Base-by-base conservation (phyloP, 2,888 invertebrate genomes). In the Julus scandinavius region DNA sequence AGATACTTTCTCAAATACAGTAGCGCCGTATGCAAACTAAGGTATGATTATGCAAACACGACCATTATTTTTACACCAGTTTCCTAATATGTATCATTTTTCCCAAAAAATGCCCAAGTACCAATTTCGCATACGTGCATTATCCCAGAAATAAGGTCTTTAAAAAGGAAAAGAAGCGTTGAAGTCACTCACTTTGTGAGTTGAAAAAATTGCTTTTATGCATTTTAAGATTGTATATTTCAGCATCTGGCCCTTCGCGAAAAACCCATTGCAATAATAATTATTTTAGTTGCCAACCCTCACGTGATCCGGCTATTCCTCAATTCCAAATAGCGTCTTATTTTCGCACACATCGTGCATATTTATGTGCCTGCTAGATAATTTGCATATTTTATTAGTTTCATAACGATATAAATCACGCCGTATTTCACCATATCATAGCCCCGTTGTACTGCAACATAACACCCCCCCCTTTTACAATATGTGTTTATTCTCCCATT, bases 381-480 rank as follows among this genome's bases (percentile, higher is more conserved):
- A 63, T 63, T 63, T 63, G 63, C 63, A 63, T 63, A 63, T 63
- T 63, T 63, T 63, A 63, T 63, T 63, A 63, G 63, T 63, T 63
- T 63, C 63, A 63, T 63, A 63, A 63, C 63, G 63, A 9, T 17
- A 63, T 63, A 63, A 63, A 63, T 63, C 63, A 63, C 63, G 63
- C 63, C 63, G 1, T 63, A 63, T 63, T 63, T 63, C 20, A 63
- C 20, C 63, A 20, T 63, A 15, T 54, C 54, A 54, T 54, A 54
- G 54, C 58, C 29, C 20, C 20, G 63, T 50, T 50, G 50, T 63
- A 20, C 9, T 20, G 6, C 63, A 29, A 20, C 20, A 6, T 17
- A 6, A 20, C 29, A 29, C 29, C 29, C 29, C 29, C 29, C 58
- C 58, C 58, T 20, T 50, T 13, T 13, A n/a, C n/a, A 63, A 63